Percentiles rank a stretch among this genome's conserved stretches.
Evolutionary conservation across 2,113 vertebrate species (phyloP).

Genomic region (Camelus dromedarius): DNA sequence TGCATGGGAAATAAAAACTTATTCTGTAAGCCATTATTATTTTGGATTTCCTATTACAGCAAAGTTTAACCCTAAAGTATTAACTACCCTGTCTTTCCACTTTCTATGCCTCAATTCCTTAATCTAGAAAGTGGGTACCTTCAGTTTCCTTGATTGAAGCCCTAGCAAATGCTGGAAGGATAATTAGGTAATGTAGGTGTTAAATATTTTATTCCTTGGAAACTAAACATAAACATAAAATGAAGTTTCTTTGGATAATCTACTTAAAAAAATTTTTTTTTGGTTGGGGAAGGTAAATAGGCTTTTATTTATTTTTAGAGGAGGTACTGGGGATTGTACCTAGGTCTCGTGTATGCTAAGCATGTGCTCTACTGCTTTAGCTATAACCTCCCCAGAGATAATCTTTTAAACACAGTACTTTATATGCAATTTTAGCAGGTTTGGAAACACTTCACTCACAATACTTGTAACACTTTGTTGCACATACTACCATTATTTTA

Average conservation of each 20-base stretch:
- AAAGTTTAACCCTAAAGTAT: background rate
- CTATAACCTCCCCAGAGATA: no score
- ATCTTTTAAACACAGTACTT: background rate
- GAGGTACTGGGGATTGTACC: no score
- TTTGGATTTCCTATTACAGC: background rate
- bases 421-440: background rate
- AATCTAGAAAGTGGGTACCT: background rate
- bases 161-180: background rate
- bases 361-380: no score
- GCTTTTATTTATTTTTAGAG: no score
- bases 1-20: background rate
- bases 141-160: background rate
- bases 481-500: background rate
- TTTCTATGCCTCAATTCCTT: background rate
- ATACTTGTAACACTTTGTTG: background rate
- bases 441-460: background rate
- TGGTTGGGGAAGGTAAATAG: no score
- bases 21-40: background rate
- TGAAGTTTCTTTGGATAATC: conserved; percentile 37
- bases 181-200: background rate
- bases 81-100: background rate
- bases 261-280: background rate
- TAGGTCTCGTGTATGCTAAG: no score
- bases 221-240: background rate
- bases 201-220: conserved; percentile 36